These are phyloP conservation scores for Liasis olivaceus DNA, from an alignment of 2,797 vertebrate genomes.

Conservation along the genomic window DNA sequence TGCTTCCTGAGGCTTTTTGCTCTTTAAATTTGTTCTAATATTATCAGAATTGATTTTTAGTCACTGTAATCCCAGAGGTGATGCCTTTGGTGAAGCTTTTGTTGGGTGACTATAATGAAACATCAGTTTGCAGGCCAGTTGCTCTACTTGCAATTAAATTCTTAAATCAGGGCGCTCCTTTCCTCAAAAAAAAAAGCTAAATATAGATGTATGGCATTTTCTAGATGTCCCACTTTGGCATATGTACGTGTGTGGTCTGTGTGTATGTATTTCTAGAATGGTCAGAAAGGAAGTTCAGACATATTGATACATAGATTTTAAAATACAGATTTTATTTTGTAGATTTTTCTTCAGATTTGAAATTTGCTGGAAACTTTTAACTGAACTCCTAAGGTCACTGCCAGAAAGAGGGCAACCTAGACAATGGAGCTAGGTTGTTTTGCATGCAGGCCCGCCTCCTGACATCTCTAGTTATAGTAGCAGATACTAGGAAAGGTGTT, in stretches of 20 bases:
- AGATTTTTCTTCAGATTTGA: conserved; percentile 3
- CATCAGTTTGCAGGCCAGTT: conserved; percentile 71
- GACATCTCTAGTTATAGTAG: not conserved
- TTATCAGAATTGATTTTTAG: conserved; percentile 76
- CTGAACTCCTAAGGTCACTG: not conserved
- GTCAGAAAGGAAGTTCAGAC: conserved; percentile 33
- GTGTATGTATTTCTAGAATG: conserved; percentile 58
- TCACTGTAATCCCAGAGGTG: conserved; percentile 72
- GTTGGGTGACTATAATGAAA: conserved; percentile 70
- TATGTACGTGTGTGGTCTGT: conserved; percentile 58
- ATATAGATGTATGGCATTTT: conserved; percentile 75
- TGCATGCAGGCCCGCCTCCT: not conserved
- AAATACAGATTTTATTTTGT: conserved; percentile 47
- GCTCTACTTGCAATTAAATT: conserved; percentile 73
- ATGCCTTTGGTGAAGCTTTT: conserved; percentile 72
- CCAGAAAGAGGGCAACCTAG: not conserved
- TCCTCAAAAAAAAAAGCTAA: conserved; percentile 68
- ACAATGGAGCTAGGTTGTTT: not conserved
- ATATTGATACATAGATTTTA: conserved; percentile 50
- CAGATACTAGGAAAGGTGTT: not conserved
- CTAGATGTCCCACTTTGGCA: conserved; percentile 55
- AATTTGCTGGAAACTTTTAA: conserved; percentile 49
- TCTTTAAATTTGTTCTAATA: conserved; percentile 75
- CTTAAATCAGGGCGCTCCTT: conserved; percentile 57
- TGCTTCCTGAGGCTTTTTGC: conserved; percentile 54